A percentile compares a stretch with the other conserved stretches of the same genome.
phyloP scores from a whole-genome alignment of 2,113 vertebrate genomes.

The cat (Felis catus) region DNA sequence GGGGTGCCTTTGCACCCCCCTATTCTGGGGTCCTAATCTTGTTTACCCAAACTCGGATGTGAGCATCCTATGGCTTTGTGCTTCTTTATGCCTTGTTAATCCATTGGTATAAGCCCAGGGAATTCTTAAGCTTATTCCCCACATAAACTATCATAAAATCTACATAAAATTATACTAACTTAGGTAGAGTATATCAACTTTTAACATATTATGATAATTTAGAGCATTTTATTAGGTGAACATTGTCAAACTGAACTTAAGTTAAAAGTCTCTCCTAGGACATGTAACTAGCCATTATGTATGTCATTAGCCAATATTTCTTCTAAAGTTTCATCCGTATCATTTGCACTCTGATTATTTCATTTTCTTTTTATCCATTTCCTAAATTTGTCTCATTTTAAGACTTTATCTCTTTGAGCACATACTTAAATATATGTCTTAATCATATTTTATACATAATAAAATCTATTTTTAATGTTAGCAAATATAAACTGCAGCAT shows the following conservation, averaged over 20 bases:
- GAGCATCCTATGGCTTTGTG: too few species aligned
- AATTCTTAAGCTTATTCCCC: too few species aligned
- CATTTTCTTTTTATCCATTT: background rate
- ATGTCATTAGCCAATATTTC: background rate
- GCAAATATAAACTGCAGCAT: background rate
- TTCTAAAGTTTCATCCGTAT: background rate
- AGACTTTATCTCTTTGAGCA: background rate
- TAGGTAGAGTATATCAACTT: background rate
- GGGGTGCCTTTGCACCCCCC: too few species aligned
- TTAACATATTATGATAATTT: background rate
- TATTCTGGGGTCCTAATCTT: too few species aligned
- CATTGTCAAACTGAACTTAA: background rate
- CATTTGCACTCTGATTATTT: background rate
- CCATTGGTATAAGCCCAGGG: too few species aligned
- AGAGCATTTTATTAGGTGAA: background rate
- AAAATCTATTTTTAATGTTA: background rate
- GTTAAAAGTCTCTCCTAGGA: background rate
- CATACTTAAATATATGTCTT: background rate
- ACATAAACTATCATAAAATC: background rate
- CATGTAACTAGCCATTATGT: background rate
- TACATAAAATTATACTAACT: background rate
- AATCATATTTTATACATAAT: background rate
- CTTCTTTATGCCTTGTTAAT: too few species aligned
- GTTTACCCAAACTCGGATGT: too few species aligned
- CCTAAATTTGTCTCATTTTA: background rate